phyloP scores from a whole-genome alignment of 2,888 invertebrate species.

The Eurois occulta region DNA sequence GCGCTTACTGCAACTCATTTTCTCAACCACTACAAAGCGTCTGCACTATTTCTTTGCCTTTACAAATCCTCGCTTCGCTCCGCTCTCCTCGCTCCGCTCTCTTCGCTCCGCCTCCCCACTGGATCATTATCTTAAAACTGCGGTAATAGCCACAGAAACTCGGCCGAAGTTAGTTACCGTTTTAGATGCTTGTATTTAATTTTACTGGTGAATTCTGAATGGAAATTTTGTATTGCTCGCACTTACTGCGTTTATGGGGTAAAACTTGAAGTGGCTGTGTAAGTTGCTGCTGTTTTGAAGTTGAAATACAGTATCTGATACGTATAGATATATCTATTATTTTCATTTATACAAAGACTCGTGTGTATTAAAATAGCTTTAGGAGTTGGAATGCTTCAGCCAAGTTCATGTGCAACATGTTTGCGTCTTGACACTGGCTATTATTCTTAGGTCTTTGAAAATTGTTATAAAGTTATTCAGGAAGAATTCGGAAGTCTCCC shows the following conservation, averaged over 20 bases:
- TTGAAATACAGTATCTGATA: not conserved
- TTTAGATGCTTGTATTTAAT: constrained; percentile 67
- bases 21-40: constrained; percentile 3
- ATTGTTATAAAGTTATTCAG: not conserved
- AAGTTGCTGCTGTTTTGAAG: not conserved
- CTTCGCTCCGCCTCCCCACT: constrained; percentile 18
- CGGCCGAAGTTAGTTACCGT: constrained; percentile 63
- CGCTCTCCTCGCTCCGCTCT: constrained; percentile 14
- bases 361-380: too few relatives aligned
- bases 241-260: constrained; percentile 30
- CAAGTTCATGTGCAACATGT: not conserved
- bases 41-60: constrained; percentile 11
- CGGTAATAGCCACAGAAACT: constrained; percentile 63
- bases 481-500: not conserved
- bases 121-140: constrained; percentile 59
- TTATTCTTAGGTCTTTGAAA: not conserved
- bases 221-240: constrained; percentile 44
- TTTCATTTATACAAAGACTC: not conserved
- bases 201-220: constrained; percentile 58
- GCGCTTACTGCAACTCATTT: not conserved
- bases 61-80: constrained; percentile 15
- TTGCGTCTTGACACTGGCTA: not conserved
- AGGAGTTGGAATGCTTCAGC: too few relatives aligned
- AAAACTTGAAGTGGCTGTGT: constrained; percentile 1
- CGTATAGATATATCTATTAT: not conserved